phyloP scores from a whole-genome alignment of 1,140 invertebrate species.

The Spodoptera litura region DNA sequence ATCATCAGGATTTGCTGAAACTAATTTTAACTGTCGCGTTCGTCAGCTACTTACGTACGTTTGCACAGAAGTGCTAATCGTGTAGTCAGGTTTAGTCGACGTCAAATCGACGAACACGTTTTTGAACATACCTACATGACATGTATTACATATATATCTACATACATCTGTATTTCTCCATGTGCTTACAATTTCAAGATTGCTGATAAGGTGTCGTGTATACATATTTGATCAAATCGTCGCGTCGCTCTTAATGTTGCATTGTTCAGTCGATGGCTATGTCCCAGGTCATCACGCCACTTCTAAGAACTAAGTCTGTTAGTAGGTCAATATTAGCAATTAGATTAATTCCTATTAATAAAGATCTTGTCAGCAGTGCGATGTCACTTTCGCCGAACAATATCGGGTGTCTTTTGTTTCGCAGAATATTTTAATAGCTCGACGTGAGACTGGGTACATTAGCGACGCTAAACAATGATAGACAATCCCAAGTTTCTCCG shows the following conservation, averaged over 20 bases:
- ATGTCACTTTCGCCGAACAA: neutral
- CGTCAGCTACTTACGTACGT: too few relatives aligned
- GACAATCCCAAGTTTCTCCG: neutral
- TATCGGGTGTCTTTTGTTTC: neutral
- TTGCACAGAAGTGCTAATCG: too few relatives aligned
- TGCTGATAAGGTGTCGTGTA: neutral
- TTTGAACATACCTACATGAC: too few relatives aligned
- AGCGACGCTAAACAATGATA: neutral
- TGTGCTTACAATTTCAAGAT: neutral
- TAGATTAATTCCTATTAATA: conserved; percentile 29
- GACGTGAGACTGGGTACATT: neutral
- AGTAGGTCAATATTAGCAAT: conserved; percentile 31
- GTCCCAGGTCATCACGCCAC: neutral
- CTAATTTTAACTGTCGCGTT: too few relatives aligned
- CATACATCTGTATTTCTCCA: neutral
- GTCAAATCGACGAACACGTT: too few relatives aligned
- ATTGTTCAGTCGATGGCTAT: conserved; percentile 25
- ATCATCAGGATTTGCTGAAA: too few relatives aligned
- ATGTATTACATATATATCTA: neutral
- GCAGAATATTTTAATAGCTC: neutral
- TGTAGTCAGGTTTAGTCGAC: too few relatives aligned
- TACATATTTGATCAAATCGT: conserved; percentile 8
- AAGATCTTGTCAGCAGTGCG: neutral
- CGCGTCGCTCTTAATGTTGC: conserved; percentile 24
- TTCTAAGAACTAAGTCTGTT: conserved; percentile 9